These are phyloP conservation scores for Micrastur ruficollis DNA, from an alignment of 2,797 vertebrate genomes.

Conservation along the genomic window DNA sequence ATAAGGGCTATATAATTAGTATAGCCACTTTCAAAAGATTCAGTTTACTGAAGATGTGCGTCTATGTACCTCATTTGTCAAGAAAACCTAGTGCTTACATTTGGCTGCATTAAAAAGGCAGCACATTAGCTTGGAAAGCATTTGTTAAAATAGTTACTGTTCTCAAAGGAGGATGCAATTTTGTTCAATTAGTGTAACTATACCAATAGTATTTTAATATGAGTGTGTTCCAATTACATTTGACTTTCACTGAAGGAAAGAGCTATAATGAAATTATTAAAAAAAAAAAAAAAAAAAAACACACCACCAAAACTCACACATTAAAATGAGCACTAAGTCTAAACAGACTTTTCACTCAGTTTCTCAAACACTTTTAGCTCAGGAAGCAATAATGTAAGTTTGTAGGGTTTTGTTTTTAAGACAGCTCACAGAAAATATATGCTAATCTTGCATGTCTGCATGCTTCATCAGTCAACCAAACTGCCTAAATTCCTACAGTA, in stretches of 20 bases:
- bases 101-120: not conserved
- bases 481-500: not conserved
- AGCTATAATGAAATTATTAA: not conserved
- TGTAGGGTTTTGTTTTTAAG: not conserved
- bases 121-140: not conserved
- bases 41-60: not conserved
- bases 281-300: not conserved
- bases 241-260: not conserved
- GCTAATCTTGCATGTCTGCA: not conserved
- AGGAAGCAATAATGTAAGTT: not conserved
- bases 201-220: not conserved
- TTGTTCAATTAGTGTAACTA: not conserved
- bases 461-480: not conserved
- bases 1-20: not conserved
- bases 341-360: not conserved
- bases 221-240: not conserved
- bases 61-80: not conserved
- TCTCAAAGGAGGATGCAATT: not conserved
- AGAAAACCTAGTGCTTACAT: not conserved
- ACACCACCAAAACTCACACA: not conserved
- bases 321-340: not conserved
- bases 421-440: not conserved
- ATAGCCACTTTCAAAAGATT: not conserved
- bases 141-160: not conserved
- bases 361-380: not conserved